A percentile compares a stretch with the other conserved stretches of the same genome.
Conservation (phyloP, 2,113 vertebrate species). For the Hassar affinis region DNA sequence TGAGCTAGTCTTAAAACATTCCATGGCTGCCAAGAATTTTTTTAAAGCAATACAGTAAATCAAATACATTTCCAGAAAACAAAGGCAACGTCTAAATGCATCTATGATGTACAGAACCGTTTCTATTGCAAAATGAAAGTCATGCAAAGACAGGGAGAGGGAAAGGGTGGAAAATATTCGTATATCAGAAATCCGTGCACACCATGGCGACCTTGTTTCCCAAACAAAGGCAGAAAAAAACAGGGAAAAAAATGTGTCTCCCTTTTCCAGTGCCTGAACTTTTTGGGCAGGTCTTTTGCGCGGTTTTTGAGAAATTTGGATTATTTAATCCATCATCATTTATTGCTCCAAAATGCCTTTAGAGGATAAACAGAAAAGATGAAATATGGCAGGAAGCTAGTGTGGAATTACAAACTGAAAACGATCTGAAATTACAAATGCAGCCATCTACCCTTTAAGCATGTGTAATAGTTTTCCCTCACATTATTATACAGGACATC, state of each 20-base stretch:
- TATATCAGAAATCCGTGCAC: neutral
- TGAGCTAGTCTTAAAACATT: neutral
- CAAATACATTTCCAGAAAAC: neutral
- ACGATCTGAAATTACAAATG: neutral
- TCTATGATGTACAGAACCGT: neutral
- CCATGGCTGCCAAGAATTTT: neutral
- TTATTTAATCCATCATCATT: neutral
- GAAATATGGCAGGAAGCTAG: neutral
- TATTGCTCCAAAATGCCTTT: neutral
- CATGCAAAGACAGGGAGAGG: neutral
- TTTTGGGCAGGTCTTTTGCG: neutral
- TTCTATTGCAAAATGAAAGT: neutral
- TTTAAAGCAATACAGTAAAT: neutral
- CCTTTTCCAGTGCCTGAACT: neutral
- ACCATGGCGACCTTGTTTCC: neutral
- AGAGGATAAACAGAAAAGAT: neutral
- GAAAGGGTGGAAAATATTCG: neutral
- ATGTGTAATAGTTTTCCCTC: neutral
- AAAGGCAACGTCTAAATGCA: neutral
- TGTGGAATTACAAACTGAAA: neutral
- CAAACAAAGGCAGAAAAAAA: neutral
- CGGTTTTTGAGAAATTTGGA: conserved; percentile 3
- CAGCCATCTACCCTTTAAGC: neutral
- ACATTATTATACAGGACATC: neutral
- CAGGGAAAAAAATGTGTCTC: neutral